Conservation (phyloP, 2,113 vertebrate species). For the Nyctibius bracteatus region DNA sequence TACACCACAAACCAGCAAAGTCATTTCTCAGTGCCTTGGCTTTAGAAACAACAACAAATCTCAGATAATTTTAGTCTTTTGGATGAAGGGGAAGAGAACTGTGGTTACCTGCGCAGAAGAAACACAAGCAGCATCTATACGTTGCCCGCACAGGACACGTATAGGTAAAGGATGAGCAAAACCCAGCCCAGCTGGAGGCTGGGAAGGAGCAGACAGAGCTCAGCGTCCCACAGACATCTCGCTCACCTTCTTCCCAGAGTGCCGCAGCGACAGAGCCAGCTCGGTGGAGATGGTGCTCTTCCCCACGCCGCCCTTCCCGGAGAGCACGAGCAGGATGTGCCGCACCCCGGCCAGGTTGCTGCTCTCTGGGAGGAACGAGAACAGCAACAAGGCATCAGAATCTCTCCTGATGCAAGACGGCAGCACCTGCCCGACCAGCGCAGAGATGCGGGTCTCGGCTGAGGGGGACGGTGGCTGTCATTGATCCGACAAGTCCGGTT, state of each 20-base stretch:
- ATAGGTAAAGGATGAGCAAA: accelerated
- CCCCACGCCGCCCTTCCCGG: constrained; percentile 93
- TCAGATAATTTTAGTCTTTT: background rate
- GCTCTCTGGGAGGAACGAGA: background rate
- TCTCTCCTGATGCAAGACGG: background rate
- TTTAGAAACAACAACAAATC: background rate
- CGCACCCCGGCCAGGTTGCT: constrained; percentile 76
- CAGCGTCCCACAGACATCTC: accelerated
- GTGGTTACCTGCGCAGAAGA: background rate
- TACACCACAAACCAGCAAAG: background rate
- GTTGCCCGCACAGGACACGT: accelerated
- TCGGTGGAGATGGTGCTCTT: constrained; percentile 92
- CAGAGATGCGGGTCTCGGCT: accelerated
- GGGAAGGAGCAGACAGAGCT: background rate
- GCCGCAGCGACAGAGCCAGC: constrained; percentile 83
- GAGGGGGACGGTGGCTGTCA: accelerated
- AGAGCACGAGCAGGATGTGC: constrained; percentile 88
- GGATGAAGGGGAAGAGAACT: background rate
- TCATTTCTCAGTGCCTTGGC: background rate
- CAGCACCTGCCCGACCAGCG: accelerated
- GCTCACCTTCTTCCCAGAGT: constrained; percentile 85
- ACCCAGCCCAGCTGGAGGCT: background rate
- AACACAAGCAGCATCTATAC: accelerated
- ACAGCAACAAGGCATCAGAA: background rate
- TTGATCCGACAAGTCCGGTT: accelerated